Evolutionary conservation across 1,140 invertebrate genomes (phyloP).

Genomic region (Solenopsis fugax): DNA sequence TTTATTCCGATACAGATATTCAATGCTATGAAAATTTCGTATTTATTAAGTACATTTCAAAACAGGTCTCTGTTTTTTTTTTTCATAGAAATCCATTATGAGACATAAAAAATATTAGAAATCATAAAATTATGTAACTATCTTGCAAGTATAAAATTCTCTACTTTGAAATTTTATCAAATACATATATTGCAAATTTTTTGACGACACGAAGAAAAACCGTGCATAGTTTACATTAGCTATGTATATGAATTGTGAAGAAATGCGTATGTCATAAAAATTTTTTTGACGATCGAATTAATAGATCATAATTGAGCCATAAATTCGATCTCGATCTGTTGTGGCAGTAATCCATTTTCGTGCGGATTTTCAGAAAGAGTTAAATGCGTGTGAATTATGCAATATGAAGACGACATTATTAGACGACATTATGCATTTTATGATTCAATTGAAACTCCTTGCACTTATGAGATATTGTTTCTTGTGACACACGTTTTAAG

Average conservation of each 20-base stretch:
- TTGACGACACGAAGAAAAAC: conserved; percentile 7
- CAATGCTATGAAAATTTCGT: neutral
- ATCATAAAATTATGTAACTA: neutral
- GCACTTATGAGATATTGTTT: conserved; percentile 8
- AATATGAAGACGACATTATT: neutral
- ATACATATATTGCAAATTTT: conserved; percentile 1
- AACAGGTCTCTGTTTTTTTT: neutral
- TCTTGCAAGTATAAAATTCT: conserved; percentile 16
- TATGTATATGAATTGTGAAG: conserved; percentile 19
- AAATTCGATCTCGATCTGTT: neutral
- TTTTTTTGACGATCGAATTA: conserved; percentile 4
- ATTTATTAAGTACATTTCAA: neutral
- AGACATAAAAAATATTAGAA: neutral
- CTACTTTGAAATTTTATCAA: conserved; percentile 20
- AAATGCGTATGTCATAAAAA: neutral
- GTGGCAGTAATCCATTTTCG: conserved; percentile 25
- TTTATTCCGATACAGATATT: neutral
- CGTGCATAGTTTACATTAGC: conserved; percentile 1
- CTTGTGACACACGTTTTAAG: conserved; percentile 34
- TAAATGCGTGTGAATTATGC: conserved; percentile 6
- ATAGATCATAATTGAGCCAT: neutral
- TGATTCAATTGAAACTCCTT: conserved; percentile 25
- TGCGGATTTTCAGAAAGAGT: conserved; percentile 13
- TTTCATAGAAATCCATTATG: neutral
- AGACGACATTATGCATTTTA: conserved; percentile 1